Percentiles rank a stretch among this genome's conserved stretches.
Conservation (phyloP, 2,797 vertebrate species). For the Cetoscarus ocellatus region DNA sequence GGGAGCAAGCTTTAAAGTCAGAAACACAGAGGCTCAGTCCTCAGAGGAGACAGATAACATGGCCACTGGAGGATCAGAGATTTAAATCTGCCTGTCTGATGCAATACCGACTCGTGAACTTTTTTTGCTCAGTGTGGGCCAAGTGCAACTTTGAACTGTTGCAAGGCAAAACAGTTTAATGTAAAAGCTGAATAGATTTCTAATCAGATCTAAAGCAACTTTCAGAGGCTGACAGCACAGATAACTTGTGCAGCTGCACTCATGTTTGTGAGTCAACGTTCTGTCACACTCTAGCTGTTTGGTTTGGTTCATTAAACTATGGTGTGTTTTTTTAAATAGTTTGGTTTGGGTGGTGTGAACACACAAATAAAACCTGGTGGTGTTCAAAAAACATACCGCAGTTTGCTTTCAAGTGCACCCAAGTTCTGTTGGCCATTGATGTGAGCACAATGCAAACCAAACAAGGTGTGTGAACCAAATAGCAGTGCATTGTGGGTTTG, state of each 20-base stretch:
- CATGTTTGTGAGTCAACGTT: not conserved
- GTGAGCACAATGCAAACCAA: too few relatives aligned
- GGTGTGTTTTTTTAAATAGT: too few relatives aligned
- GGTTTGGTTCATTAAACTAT: too few relatives aligned
- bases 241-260: not conserved
- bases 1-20: constrained; percentile 18
- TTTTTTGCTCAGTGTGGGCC: not conserved
- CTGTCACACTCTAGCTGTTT: too few relatives aligned
- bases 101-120: not conserved
- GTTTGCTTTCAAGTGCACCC: too few relatives aligned
- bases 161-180: not conserved
- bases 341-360: too few relatives aligned
- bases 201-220: not conserved
- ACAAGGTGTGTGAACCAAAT: too few relatives aligned
- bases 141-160: not conserved
- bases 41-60: constrained; percentile 26
- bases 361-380: too few relatives aligned
- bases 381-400: too few relatives aligned
- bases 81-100: constrained; percentile 30
- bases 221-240: not conserved
- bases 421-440: too few relatives aligned
- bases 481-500: too few relatives aligned
- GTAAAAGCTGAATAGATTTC: not conserved
- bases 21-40: constrained; percentile 8
- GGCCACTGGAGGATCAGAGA: constrained; percentile 22